Conservation (phyloP, 2,888 invertebrate genomes). For the Galerucella pusilla region DNA sequence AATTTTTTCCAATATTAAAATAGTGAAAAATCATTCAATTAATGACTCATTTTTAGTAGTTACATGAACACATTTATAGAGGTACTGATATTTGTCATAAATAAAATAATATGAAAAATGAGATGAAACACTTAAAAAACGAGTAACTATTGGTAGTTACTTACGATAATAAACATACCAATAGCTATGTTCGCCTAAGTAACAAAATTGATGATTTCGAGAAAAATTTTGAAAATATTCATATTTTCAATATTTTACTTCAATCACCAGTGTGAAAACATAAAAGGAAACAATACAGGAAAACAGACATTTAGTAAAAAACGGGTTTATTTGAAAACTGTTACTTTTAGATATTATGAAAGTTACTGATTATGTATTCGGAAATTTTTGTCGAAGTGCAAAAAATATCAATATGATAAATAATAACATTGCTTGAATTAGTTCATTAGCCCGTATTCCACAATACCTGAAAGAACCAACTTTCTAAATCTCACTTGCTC, state of each 20-base stretch:
- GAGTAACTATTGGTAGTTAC: no score
- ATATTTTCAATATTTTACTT: no score
- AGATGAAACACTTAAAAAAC: no score
- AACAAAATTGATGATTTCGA: neutral
- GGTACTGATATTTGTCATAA: no score
- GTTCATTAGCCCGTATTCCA: neutral
- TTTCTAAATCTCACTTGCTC: conserved; percentile 5
- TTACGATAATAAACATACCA: no score
- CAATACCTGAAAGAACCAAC: neutral
- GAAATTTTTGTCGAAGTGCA: neutral
- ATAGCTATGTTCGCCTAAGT: no score
- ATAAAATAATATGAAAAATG: no score
- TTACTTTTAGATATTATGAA: neutral
- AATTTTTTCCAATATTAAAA: no score
- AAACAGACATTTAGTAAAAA: neutral
- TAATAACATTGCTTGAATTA: neutral
- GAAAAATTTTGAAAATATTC: neutral
- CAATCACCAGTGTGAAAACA: neutral
- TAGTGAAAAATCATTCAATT: no score
- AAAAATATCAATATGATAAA: neutral
- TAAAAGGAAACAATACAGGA: neutral
- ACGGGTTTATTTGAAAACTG: neutral
- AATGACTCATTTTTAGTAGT: no score
- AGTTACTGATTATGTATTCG: neutral
- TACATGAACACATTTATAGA: no score